Conservation (phyloP, 2,797 vertebrate genomes). For the Pristis pectinata region DNA sequence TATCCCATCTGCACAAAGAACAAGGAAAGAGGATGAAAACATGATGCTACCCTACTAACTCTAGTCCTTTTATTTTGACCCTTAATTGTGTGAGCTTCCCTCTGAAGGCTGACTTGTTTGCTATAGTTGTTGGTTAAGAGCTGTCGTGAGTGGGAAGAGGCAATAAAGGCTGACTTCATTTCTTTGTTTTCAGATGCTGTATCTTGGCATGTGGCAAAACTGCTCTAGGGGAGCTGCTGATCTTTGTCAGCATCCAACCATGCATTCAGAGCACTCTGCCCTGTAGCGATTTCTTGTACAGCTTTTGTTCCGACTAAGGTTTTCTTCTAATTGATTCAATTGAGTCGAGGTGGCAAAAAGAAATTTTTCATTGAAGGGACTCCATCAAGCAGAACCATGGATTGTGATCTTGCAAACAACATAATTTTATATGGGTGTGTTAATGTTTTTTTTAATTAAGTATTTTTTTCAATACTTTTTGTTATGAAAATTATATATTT, state of each 20-base stretch:
- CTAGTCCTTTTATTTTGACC: neutral
- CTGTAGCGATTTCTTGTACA: neutral
- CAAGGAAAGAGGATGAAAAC: neutral
- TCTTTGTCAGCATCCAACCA: neutral
- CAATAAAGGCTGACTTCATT: neutral
- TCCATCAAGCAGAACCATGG: neutral
- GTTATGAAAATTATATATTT: constrained; percentile 38
- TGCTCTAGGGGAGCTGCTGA: neutral
- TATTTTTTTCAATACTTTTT: constrained; percentile 1
- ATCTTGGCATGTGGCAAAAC: neutral
- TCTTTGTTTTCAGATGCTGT: neutral
- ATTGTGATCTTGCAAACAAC: neutral
- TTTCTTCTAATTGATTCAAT: neutral
- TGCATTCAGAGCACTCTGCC: neutral
- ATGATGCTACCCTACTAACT: neutral
- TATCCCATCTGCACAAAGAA: neutral
- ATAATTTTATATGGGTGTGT: neutral
- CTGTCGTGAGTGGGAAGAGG: neutral
- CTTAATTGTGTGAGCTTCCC: neutral
- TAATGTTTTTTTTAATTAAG: neutral
- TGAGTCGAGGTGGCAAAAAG: neutral
- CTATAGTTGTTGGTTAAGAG: neutral
- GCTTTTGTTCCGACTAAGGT: neutral
- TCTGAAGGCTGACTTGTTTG: too few species aligned
- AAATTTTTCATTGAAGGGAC: neutral